Evolutionary conservation across 2,888 invertebrate species (phyloP).

Genomic region (Candidula unifasciata): DNA sequence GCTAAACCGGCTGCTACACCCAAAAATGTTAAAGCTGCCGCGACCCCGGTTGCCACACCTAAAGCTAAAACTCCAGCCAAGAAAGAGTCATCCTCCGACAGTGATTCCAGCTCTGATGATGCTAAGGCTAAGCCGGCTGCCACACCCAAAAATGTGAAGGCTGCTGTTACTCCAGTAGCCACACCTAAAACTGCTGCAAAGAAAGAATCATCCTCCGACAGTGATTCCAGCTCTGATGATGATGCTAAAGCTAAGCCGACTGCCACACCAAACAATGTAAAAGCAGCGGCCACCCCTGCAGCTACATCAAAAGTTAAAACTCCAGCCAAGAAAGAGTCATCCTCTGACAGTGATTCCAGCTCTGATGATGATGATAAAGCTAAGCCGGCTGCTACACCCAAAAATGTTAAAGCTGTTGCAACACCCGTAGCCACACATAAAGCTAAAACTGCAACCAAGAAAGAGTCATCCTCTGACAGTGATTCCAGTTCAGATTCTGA

Average conservation of each 20-base stretch:
- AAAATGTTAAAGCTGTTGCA: not conserved
- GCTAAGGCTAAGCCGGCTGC: slow-evolving; percentile 8
- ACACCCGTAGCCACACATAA: not conserved
- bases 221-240: slow-evolving; percentile 62
- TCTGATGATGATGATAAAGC: slow-evolving; percentile 50
- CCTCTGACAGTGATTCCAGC: slow-evolving; percentile 45
- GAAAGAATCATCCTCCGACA: slow-evolving; percentile 38
- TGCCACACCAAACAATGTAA: not conserved
- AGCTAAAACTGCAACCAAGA: slow-evolving; percentile 44
- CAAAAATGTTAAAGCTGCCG: not conserved
- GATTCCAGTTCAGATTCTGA: slow-evolving; percentile 65
- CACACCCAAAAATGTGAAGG: not conserved
- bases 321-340: slow-evolving; percentile 28
- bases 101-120: slow-evolving; percentile 48
- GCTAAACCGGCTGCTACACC: slow-evolving; percentile 1
- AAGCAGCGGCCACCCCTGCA: slow-evolving; percentile 2
- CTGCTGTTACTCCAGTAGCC: not conserved
- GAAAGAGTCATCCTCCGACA: slow-evolving; percentile 56
- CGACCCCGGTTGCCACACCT: slow-evolving; percentile 2
- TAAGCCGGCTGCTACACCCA: not conserved
- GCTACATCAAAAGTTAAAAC: slow-evolving; percentile 36
- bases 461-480: slow-evolving; percentile 41
- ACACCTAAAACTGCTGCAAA: slow-evolving; percentile 42
- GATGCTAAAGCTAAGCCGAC: slow-evolving; percentile 2
- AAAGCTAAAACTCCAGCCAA: slow-evolving; percentile 47